Evolutionary conservation across 2,888 invertebrate species (phyloP), one percentile per base, ranked within the genome.

Genomic region (Andrena haemorrhoa): DNA sequence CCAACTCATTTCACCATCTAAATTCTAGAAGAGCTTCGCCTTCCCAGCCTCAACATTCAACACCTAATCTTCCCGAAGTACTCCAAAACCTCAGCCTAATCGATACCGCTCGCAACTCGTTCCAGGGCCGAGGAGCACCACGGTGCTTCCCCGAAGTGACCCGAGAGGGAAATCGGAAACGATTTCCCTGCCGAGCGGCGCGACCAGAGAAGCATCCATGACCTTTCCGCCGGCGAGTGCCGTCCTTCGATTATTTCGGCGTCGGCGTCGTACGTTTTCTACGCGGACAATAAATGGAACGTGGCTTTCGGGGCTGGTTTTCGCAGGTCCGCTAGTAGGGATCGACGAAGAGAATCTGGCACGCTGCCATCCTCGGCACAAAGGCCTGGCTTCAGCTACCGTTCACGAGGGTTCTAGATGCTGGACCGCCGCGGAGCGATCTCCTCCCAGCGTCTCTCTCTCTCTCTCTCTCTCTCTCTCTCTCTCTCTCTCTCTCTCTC

Each of bases 241-340:
- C 74, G 76, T 83, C 77, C 77, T 80, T 83, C 69, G 74, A 83
- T 83, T 80, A 82, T 84, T 84, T 82, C 84, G 75, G 73, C 76
- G 81, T 79, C 76, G 75, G 76, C 76, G 79, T 75, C 69, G 58
- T 69, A 86, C 78, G 85, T 88, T 89, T 89, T 88, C 84, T 75
- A 82, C 75, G 75, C 82, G 79, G 85, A 72, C 85, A 88, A 85
- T 89, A 89, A 86, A 82, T 82, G 87, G 82, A 79, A 82, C 87
- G 79, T 75, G 84, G 79, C 69, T 66, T 75, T 79, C 71, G 80
- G 74, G 80, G 80, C 85, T 85, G 72, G 82, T 88, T 92, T 92
- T 91, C 89, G 89, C 91, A 90, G 90, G 87, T 87, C 89, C 90
- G 92, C 89, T 92, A 92, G 92, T 91, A 92, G 84, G 79, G 78